Conservation (phyloP, 35 echinoderm and acorn worm genomes). For the Diadema setosum region DNA sequence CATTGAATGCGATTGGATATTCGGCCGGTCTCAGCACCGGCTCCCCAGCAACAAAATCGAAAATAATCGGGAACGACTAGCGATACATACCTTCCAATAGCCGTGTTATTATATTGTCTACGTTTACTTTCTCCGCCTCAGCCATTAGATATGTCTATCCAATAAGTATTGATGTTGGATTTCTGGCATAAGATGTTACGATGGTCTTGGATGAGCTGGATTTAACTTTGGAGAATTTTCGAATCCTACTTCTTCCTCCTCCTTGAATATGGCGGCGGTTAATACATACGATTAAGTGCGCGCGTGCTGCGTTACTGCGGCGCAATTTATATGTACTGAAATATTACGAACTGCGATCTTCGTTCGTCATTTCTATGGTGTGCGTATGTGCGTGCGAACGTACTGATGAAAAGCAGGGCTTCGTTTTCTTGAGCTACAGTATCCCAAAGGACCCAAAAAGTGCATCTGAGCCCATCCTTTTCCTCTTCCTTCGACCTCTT, state of each 20-base stretch:
- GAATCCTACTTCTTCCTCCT: neutral
- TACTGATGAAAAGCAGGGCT: too few relatives aligned
- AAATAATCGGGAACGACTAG: neutral
- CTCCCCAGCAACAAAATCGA: neutral
- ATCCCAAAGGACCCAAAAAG: too few relatives aligned
- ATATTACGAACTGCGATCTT: too few relatives aligned
- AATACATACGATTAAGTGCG: too few relatives aligned
- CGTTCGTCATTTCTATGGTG: too few relatives aligned
- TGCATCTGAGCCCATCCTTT: too few relatives aligned
- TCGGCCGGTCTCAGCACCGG: neutral
- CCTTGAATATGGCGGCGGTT: neutral
- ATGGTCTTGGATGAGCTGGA: neutral
- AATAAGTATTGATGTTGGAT: neutral
- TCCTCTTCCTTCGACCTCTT: too few relatives aligned
- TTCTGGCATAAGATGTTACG: neutral
- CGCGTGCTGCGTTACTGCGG: too few relatives aligned
- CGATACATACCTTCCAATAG: conserved; percentile 35
- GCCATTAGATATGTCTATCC: conserved; percentile 10
- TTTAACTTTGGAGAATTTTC: neutral
- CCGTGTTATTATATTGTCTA: conserved; percentile 27
- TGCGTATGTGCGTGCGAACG: too few relatives aligned
- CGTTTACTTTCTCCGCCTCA: conserved; percentile 28
- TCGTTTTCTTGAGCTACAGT: too few relatives aligned
- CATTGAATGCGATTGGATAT: too few relatives aligned
- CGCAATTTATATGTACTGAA: too few relatives aligned